Percentiles rank a stretch among this genome's conserved stretches.
phyloP scores from a whole-genome alignment of 2,113 vertebrate genomes.

The Ophiodon elongatus region DNA sequence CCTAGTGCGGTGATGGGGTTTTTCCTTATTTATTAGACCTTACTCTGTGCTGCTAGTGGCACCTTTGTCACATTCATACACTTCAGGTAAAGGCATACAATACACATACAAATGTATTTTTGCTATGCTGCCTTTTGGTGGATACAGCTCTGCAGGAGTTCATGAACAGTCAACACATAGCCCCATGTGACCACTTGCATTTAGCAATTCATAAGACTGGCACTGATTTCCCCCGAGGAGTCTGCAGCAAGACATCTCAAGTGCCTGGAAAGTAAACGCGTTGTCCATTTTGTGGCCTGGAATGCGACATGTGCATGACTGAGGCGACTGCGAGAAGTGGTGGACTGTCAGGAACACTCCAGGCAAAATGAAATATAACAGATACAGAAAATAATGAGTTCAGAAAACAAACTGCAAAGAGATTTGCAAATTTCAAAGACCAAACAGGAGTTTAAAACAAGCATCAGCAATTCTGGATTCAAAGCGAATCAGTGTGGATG shows the following conservation, averaged over 20 bases:
- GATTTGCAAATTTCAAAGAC: background rate
- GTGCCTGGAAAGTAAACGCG: slow-evolving; percentile 8
- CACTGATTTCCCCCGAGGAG: slow-evolving; percentile 44
- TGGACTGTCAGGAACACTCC: slow-evolving; percentile 29
- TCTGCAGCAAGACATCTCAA: slow-evolving; percentile 16
- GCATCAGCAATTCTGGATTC: slow-evolving; percentile 16
- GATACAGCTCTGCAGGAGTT: background rate
- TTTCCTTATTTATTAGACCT: background rate
- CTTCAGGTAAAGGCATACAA: background rate
- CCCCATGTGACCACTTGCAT: slow-evolving; percentile 30
- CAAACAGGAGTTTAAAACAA: slow-evolving; percentile 22
- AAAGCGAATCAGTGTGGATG: slow-evolving; percentile 29
- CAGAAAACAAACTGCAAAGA: background rate
- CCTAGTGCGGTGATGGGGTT: background rate
- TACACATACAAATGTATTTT: background rate
- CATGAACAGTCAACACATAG: slow-evolving; percentile 16
- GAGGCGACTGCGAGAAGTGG: slow-evolving; percentile 14
- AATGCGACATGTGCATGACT: background rate
- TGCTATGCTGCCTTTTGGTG: background rate
- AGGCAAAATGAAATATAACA: slow-evolving; percentile 6
- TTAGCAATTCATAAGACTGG: slow-evolving; percentile 28
- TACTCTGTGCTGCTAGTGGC: background rate
- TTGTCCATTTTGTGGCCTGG: slow-evolving; percentile 30
- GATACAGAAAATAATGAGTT: slow-evolving; percentile 6
- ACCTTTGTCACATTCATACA: background rate